Evolutionary conservation across 2,113 vertebrate species (phyloP), one percentile per base, ranked within the genome.

Genomic region (Nycticebus coucang): DNA sequence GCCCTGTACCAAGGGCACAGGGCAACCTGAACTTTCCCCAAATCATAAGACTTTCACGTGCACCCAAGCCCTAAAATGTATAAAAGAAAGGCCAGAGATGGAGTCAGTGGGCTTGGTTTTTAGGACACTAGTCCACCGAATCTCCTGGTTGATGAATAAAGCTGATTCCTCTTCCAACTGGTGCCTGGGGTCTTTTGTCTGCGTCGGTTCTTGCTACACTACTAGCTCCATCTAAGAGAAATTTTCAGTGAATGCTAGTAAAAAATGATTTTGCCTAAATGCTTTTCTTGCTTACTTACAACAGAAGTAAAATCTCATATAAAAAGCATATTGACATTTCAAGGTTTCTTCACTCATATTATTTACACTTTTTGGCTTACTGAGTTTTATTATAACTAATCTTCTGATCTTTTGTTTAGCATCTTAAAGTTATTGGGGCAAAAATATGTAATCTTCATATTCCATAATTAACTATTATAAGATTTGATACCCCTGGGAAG

Each of bases 241-340:
- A 10, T 78, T 93, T 97, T 85, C 62, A 75, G 28, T 80, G 53
- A 95, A 74, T 66, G 21, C 3, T 82, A 74, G 33, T 84, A 87
- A 93, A 95, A 96, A 62, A 26, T 74, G 14, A 8, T 35, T 1
- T 97, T 30, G 0, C 87, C 77, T 96, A 94, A 92, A 89, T 97
- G 95, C 13, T 93, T 87, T 95, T 90, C 71, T 97, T 96, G 96
- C 98, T 98, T 95, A 94, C n/a, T 97, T 97, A 97, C 21, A 83
- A 81, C 59, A 96, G 94, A 97, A 95, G 8, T 92, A 71, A 98
- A 98, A 97, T 93, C 80, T 98, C 91, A 84, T 95, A 97, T 89
- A 89, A 97, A 97, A 98, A 95, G 7, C 60, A 97, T 97, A 97
- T 95, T 98, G 98, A 98, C 97, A 98, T 98, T 98, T 98, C 88